phyloP scores from a whole-genome alignment of 2,888 invertebrate genomes.

The Heteromurus nitidus region DNA sequence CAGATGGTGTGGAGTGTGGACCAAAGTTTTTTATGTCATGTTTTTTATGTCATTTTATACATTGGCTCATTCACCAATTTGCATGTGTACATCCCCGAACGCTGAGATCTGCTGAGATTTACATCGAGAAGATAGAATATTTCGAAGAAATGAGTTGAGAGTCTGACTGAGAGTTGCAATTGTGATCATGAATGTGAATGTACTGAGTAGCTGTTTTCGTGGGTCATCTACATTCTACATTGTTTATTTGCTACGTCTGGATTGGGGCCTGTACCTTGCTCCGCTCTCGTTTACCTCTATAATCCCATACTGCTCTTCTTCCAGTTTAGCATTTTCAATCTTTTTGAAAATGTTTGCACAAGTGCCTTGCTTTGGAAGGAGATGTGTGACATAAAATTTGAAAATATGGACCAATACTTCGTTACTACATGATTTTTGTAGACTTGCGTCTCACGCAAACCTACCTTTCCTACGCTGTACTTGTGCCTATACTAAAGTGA shows the following conservation, averaged over 20 bases:
- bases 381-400: too few species aligned
- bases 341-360: too few species aligned
- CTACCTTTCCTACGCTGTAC: not conserved
- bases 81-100: conserved; percentile 55
- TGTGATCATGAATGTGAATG: too few species aligned
- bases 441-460: not conserved
- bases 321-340: too few species aligned
- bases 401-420: not conserved
- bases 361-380: not conserved
- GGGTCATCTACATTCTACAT: not conserved
- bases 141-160: conserved; percentile 18
- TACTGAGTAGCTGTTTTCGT: not conserved
- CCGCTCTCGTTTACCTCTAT: too few species aligned
- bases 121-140: not conserved
- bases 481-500: too few species aligned
- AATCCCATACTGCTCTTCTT: too few species aligned
- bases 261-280: too few species aligned
- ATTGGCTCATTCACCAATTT: conserved; percentile 32
- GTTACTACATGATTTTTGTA: not conserved
- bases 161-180: conserved; percentile 4
- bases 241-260: not conserved
- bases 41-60: too few species aligned
- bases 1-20: conserved; percentile 16
- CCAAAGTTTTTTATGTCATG: conserved; percentile 22
- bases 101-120: conserved; percentile 39